Evolutionary conservation across 2,113 vertebrate species (phyloP).

Genomic region (Ciconia stormi): DNA sequence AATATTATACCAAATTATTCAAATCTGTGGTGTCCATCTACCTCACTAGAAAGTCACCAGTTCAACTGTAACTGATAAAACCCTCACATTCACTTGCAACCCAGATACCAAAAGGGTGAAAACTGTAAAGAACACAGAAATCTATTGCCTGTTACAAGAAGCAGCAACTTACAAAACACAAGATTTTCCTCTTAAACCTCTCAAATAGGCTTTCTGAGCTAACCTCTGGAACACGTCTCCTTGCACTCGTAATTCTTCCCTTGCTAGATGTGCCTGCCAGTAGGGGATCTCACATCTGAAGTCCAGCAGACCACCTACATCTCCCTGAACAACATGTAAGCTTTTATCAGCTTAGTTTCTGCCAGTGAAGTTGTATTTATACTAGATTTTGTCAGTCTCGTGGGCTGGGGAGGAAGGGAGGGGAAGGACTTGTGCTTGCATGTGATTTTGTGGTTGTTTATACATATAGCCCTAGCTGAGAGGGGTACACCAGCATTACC

Average conservation of each 20-base stretch:
- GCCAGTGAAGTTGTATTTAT: neutral
- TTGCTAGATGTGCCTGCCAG: neutral
- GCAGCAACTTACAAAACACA: neutral
- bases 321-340: neutral
- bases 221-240: constrained; percentile 1
- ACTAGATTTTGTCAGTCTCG: neutral
- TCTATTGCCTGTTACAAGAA: neutral
- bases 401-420: neutral
- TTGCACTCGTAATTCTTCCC: neutral
- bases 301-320: neutral
- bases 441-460: neutral
- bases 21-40: neutral
- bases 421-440: neutral
- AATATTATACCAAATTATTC: neutral
- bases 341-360: neutral
- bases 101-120: neutral
- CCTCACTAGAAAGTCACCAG: neutral
- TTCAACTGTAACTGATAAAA: neutral
- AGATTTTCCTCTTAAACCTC: neutral
- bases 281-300: neutral
- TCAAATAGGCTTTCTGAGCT: neutral
- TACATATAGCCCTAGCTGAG: neutral
- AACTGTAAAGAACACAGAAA: neutral
- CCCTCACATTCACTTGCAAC: neutral
- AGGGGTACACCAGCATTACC: neutral